Base-by-base conservation (phyloP, 2,113 vertebrate species). In the Zapornia atra region DNA sequence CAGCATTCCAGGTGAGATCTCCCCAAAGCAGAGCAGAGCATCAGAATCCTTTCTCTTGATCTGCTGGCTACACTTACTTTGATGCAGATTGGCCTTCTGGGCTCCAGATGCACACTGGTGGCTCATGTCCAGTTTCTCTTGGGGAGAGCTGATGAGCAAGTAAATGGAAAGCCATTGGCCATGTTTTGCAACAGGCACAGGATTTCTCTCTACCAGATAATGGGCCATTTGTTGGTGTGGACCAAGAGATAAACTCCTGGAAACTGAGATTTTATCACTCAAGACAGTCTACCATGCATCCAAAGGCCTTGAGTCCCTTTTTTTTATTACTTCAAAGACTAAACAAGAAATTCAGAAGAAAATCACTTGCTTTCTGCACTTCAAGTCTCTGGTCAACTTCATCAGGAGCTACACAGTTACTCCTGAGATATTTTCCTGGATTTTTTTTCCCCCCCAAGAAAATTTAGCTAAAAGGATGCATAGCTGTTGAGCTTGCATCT, bases 181-280 rank as follows among this genome's bases (percentile, higher is more conserved):
- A 2, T 0, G 0, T 25, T 69, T 85, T 82, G 4, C 57, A 54
- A 29, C 2, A 15, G 11, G 28, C 3, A 82, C 25, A 34, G 31
- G 19, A 57, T 65, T 77, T 78, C 7, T 84, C 9, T 75, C 13
- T 3, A 26, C 3, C 5, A 46, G 42, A 19, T 48, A 12, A 38
- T 44, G 13, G 22, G 31, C 11, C 9, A 42, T 50, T 79, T 75
- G 18, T 42, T 19, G 54, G 1, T 6, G 8, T 63, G 5, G 28
- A 6, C 16, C 61, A 63, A 25, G 12, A 54, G 9, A 71, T 20
- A 44, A 5, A 21, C 1, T 28, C 10, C 19, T 64, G 29, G 57
- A 87, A 87, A 36, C 9, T 21, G 21, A 56, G 19, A 20, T 76
- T 80, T 88, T 56, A 50, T 29, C 31, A 46, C 28, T 79, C 53